A percentile compares a stretch with the other conserved stretches of the same genome.
Conservation (phyloP, 2,113 vertebrate species). For the Limnothrissa miodon region DNA sequence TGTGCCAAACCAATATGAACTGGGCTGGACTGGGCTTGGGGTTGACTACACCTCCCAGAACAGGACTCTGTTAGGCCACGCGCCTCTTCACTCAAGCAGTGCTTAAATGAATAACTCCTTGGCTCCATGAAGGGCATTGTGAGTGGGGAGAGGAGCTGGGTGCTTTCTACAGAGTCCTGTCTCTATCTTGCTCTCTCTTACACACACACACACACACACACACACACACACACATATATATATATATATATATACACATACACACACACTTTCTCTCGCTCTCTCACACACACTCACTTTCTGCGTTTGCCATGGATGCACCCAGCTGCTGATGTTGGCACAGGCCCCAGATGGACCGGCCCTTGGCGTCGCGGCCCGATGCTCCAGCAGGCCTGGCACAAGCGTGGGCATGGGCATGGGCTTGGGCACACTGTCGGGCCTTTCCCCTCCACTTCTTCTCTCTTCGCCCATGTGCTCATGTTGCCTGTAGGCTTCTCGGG, state of each 20-base stretch:
- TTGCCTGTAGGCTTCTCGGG: neutral
- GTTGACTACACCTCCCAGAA: too few relatives aligned
- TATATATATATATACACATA: too few relatives aligned
- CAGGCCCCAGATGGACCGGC: slow-evolving; percentile 1
- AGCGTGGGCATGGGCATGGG: neutral
- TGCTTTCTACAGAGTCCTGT: neutral
- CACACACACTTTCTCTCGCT: neutral
- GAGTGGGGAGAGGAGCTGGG: neutral
- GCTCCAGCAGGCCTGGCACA: neutral
- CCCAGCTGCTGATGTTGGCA: slow-evolving; percentile 19
- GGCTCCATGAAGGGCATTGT: neutral
- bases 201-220: neutral
- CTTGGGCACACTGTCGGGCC: neutral
- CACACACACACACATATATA: too few relatives aligned
- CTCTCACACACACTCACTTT: neutral
- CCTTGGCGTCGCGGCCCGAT: neutral
- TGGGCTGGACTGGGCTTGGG: neutral
- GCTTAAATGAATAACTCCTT: too few relatives aligned
- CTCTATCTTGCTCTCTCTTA: neutral
- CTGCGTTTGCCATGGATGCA: slow-evolving; percentile 15
- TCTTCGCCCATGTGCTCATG: neutral
- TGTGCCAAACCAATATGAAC: neutral
- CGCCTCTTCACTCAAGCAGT: too few relatives aligned
- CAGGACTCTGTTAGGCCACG: too few relatives aligned
- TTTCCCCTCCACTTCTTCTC: neutral